Evolutionary conservation across 2,888 invertebrate genomes (phyloP).

Genomic region (Lasius platythorax): DNA sequence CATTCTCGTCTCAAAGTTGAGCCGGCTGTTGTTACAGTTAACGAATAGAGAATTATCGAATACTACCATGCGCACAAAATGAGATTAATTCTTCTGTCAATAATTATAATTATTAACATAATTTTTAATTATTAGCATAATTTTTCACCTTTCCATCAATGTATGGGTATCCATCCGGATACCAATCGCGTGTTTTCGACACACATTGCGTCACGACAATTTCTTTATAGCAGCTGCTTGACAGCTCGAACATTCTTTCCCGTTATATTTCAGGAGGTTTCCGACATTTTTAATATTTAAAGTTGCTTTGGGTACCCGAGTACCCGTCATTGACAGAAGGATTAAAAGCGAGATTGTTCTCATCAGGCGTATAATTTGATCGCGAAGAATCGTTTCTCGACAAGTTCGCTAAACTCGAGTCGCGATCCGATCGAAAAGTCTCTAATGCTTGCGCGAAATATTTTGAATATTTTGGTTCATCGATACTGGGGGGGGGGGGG

Average conservation of each 20-base stretch:
- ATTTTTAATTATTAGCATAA: no score
- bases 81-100: not conserved
- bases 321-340: no score
- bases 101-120: no score
- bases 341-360: not conserved
- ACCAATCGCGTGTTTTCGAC: no score
- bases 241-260: no score
- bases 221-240: no score
- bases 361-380: not conserved
- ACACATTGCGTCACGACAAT: no score
- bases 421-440: not conserved
- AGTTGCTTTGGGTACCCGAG: no score
- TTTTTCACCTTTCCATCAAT: no score
- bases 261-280: no score
- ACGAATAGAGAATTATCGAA: not conserved
- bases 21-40: not conserved
- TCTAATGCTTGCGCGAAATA: not conserved
- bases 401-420: not conserved
- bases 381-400: not conserved
- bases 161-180: no score
- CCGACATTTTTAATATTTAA: no score
- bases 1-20: not conserved
- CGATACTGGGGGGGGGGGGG: not conserved
- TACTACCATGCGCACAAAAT: not conserved
- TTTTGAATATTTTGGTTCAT: not conserved